phyloP scores from a whole-genome alignment of 2,797 vertebrate species.

The Lagocephalus sceleratus region DNA sequence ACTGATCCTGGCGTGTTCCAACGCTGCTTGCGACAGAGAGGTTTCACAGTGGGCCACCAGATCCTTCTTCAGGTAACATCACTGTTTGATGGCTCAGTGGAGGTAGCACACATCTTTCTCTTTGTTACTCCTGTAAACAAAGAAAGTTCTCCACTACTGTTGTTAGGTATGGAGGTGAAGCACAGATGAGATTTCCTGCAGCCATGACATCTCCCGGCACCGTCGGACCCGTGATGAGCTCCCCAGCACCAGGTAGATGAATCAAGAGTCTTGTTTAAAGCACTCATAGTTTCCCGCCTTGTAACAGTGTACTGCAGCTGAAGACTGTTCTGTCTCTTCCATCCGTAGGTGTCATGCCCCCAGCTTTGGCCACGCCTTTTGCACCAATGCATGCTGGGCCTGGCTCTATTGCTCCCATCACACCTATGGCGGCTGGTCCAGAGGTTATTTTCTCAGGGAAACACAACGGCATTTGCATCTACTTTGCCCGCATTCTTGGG shows the following conservation, averaged over 20 bases:
- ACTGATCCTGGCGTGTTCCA: conserved; percentile 92
- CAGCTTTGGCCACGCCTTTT: conserved; percentile 78
- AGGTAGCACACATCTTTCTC: background rate
- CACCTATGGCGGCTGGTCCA: conserved; percentile 82
- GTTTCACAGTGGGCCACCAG: conserved; percentile 92
- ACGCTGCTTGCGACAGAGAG: conserved; percentile 85
- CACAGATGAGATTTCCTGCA: conserved; percentile 92
- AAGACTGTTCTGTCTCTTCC: background rate
- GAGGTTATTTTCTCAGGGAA: conserved; percentile 96
- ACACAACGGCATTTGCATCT: conserved; percentile 93
- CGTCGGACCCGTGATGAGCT: conserved; percentile 83
- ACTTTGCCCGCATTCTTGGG: conserved; percentile 94
- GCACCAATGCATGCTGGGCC: conserved; percentile 52
- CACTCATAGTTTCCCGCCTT: background rate
- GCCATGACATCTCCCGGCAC: conserved; percentile 81
- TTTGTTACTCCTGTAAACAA: background rate
- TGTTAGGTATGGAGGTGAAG: conserved; percentile 92
- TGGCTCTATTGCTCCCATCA: conserved; percentile 56
- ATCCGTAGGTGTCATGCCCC: conserved; percentile 74
- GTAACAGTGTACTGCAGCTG: background rate
- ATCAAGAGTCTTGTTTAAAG: background rate
- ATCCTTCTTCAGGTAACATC: conserved; percentile 90
- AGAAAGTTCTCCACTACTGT: conserved; percentile 1
- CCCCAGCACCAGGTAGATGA: conserved; percentile 73
- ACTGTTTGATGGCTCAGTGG: background rate